A percentile compares a stretch with the other conserved stretches of the same genome.
Conservation (phyloP, 2,113 vertebrate genomes). For the Osmerus mordax region DNA sequence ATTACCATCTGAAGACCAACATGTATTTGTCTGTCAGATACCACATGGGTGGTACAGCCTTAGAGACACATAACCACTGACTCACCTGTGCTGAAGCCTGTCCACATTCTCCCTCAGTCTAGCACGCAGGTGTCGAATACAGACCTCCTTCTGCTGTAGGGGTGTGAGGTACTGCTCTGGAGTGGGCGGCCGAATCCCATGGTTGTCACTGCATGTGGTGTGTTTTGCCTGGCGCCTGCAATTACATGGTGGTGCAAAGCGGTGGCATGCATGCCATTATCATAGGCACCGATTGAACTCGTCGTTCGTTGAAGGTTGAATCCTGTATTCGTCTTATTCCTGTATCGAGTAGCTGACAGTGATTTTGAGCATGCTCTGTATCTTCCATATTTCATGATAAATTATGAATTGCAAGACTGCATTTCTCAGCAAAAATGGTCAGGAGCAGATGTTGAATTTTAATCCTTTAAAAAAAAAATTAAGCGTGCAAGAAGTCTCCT, state of each 20-base stretch:
- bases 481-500: background rate
- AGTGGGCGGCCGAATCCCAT: slow-evolving; percentile 88
- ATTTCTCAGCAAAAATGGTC: background rate
- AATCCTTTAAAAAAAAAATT: too few relatives aligned
- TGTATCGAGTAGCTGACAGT: background rate
- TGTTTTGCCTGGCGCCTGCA: slow-evolving; percentile 86
- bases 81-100: slow-evolving; percentile 88
- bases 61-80: background rate
- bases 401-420: background rate
- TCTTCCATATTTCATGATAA: background rate
- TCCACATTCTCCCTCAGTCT: slow-evolving; percentile 92
- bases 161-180: slow-evolving; percentile 98
- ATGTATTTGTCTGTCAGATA: too few relatives aligned
- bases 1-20: too few relatives aligned
- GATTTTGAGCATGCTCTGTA: background rate
- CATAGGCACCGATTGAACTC: background rate
- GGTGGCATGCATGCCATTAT: background rate
- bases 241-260: background rate
- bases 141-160: slow-evolving; percentile 98
- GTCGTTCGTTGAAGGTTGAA: too few relatives aligned
- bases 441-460: background rate
- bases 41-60: too few relatives aligned
- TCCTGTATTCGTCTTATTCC: background rate
- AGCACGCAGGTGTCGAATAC: slow-evolving; percentile 89
- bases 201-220: slow-evolving; percentile 90